Percentiles rank a stretch among this genome's conserved stretches.
These are phyloP conservation scores for Probosciger aterrimus DNA, from an alignment of 2,113 vertebrate species.

Conservation along the genomic window DNA sequence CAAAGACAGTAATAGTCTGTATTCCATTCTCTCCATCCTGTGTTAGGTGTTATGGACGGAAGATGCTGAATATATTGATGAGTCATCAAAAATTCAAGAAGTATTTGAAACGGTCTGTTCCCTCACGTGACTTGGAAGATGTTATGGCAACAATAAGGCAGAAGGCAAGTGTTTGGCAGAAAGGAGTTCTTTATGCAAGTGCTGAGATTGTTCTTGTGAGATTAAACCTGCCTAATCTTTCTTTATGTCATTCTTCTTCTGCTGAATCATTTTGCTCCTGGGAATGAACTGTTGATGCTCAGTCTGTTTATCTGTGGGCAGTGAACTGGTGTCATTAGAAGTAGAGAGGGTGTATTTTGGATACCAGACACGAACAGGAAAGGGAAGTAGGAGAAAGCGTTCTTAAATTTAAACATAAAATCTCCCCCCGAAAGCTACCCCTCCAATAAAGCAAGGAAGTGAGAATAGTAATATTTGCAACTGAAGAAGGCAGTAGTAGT, in stretches of 20 bases:
- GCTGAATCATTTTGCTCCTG: not conserved
- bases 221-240: not conserved
- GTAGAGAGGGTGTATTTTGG: not conserved
- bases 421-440: too few relatives aligned
- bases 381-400: too few relatives aligned
- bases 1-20: not conserved
- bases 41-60: constrained; percentile 69
- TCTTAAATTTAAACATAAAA: too few relatives aligned
- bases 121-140: constrained; percentile 47
- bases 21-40: not conserved
- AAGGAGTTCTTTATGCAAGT: not conserved
- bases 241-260: not conserved
- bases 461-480: not conserved
- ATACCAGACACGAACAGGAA: too few relatives aligned
- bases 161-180: constrained; percentile 41
- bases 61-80: constrained; percentile 70
- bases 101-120: constrained; percentile 49
- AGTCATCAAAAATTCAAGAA: constrained; percentile 47
- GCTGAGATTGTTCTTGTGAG: not conserved
- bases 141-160: constrained; percentile 63
- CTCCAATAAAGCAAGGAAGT: too few relatives aligned
- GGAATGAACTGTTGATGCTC: not conserved
- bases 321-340: not conserved
- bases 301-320: not conserved
- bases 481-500: not conserved